Base-by-base conservation (phyloP, 2,888 invertebrate species). In the Ochlodes sylvanus region DNA sequence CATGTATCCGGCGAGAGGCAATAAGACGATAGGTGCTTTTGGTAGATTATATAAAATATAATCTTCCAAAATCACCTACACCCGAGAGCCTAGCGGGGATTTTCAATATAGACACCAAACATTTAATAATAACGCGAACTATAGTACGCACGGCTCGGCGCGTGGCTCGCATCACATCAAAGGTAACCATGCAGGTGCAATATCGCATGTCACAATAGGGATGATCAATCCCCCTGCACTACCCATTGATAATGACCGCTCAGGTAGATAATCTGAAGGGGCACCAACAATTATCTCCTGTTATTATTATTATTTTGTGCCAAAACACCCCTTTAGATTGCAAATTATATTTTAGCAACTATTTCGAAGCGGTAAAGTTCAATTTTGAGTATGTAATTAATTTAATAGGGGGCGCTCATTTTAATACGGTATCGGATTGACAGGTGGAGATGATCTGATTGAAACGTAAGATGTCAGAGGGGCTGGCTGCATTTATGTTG, bases 221-320 rank as follows among this genome's bases (percentile, higher is more conserved):
- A 74, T 75, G 75, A 75, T 73, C 61, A 50, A 32, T 75, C 76
- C 82, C 78, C 80, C 74, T 75, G 71, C 69, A 73, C 75, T 62
- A 71, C 78, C 76, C 80, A 87, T 85, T 87, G 79, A 83, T 76
- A 75, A 73, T 71, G 77, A 81, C 77, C 89, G 75, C 76, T 88
- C 92, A 92, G 91, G 91, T 92, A 86, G 85, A 88, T 91, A 89
- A 93, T 90, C 89, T 85, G 75, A 73, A 75, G 83, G 88, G 89
- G 88, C 83, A 85, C 75, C 75, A 72, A 79, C 88, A 89, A 88
- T 88, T 87, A 87, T 89, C 82, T 79, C 68, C 62, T 68, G 71
- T 86, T 84, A 87, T 86, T 83, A 84, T 58, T 60, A 74, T 76
- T 77, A 78, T 80, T 78, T 77, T 77, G 73, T 69, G 73, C 42